A percentile compares a stretch with the other conserved stretches of the same genome.
phyloP scores from a whole-genome alignment of 2,113 vertebrate species.

The Burhinus oedicnemus region DNA sequence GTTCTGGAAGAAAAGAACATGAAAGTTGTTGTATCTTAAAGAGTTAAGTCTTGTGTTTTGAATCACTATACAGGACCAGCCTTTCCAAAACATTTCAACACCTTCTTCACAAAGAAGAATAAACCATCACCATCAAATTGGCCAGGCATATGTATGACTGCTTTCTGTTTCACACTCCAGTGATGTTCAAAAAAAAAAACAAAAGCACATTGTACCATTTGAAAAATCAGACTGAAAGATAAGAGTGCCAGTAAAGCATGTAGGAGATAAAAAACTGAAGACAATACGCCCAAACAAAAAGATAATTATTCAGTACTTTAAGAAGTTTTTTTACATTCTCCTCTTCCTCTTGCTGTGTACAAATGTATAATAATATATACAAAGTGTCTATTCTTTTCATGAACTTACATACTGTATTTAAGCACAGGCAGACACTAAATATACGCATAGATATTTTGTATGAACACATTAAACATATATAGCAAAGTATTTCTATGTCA shows the following conservation, averaged over 20 bases:
- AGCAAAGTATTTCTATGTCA: neutral
- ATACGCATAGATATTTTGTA: neutral
- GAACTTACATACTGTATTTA: neutral
- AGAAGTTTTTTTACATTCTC: neutral
- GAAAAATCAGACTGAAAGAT: conserved; percentile 57
- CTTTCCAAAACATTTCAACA: conserved; percentile 9
- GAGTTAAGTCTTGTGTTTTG: neutral
- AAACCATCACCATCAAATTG: conserved; percentile 36
- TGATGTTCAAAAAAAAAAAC: conserved; percentile 32
- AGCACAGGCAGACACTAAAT: neutral
- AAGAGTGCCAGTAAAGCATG: conserved; percentile 30
- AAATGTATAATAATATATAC: neutral
- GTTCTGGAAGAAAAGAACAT: neutral
- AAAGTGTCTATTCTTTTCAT: neutral
- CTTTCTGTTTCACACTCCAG: neutral
- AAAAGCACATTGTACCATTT: conserved; percentile 3
- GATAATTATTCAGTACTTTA: conserved; percentile 26
- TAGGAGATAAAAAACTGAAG: conserved; percentile 30
- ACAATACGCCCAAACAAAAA: neutral
- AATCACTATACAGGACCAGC: neutral
- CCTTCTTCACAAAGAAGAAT: neutral
- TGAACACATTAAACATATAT: neutral
- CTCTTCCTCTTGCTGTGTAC: neutral
- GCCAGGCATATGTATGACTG: conserved; percentile 23
- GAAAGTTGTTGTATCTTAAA: neutral